A percentile compares a stretch with the other conserved stretches of the same genome.
phyloP scores from a whole-genome alignment of 2,888 invertebrate species.

The Odontocolon sp. region DNA sequence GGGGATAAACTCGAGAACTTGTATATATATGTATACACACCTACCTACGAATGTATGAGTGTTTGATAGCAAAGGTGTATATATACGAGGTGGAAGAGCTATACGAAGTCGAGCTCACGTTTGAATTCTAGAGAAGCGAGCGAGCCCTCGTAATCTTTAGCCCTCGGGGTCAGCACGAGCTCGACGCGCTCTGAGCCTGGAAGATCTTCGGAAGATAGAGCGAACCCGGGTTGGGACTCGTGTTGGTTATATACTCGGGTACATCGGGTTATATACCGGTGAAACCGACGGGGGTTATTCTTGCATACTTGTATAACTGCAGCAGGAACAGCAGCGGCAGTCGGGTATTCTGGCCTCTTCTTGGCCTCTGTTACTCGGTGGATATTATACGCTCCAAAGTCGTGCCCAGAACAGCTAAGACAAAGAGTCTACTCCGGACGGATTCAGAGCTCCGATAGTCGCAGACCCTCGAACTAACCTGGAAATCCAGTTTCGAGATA shows the following conservation, averaged over 20 bases:
- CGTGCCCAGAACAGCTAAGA: conserved; percentile 66
- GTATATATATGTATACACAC: background rate
- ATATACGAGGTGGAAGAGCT: conserved; percentile 18
- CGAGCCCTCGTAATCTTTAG: conserved; percentile 77
- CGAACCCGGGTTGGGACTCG: conserved; percentile 62
- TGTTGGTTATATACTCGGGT: background rate
- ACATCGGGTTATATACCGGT: conserved; percentile 9
- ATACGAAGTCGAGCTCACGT: conserved; percentile 44
- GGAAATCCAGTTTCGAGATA: conserved; percentile 55
- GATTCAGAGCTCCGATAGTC: conserved; percentile 45
- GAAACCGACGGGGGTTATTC: conserved; percentile 52
- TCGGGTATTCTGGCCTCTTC: conserved; percentile 34
- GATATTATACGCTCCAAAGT: conserved; percentile 68
- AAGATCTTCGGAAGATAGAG: conserved; percentile 61
- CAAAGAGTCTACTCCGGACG: conserved; percentile 67
- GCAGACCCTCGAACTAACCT: conserved; percentile 13
- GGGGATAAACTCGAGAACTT: background rate
- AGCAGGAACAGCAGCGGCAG: conserved; percentile 16
- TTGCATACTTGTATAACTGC: conserved; percentile 53
- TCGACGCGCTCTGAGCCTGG: conserved; percentile 60
- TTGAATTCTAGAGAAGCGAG: conserved; percentile 71
- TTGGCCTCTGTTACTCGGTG: conserved; percentile 36
- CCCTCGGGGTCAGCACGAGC: conserved; percentile 76
- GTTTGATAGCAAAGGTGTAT: conserved; percentile 4
- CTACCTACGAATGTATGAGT: background rate